Evolutionary conservation across 2,888 invertebrate species (phyloP).

Genomic region (Diarsia brunnea): DNA sequence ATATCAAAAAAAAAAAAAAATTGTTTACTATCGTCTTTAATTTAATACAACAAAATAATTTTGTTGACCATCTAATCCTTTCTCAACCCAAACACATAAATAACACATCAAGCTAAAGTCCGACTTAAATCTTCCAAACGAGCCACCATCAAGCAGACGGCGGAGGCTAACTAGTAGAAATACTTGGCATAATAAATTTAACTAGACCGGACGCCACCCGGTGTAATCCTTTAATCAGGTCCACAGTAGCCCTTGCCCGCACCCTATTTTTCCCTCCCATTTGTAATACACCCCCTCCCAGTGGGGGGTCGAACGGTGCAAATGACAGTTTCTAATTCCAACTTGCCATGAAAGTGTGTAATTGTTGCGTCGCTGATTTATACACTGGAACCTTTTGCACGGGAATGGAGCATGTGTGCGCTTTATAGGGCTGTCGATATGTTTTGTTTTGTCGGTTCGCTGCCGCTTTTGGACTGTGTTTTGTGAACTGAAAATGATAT

Average conservation of each 20-base stretch:
- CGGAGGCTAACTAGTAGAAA: constrained; percentile 86
- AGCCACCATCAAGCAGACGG: constrained; percentile 55
- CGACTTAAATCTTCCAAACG: constrained; percentile 65
- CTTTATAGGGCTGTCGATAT: constrained; percentile 69
- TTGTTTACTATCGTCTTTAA: too few species aligned
- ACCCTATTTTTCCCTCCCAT: constrained; percentile 89
- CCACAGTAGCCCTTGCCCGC: constrained; percentile 89
- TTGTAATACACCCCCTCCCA: constrained; percentile 72
- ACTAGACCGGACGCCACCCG: constrained; percentile 89
- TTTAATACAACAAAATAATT: neutral
- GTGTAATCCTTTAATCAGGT: constrained; percentile 91
- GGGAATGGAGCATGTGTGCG: constrained; percentile 82
- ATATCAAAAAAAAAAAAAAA: too few species aligned
- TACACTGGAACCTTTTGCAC: constrained; percentile 86
- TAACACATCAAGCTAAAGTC: constrained; percentile 56
- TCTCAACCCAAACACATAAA: constrained; percentile 40
- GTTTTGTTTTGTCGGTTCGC: constrained; percentile 37
- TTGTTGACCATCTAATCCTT: neutral
- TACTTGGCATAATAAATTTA: constrained; percentile 90
- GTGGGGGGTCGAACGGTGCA: constrained; percentile 87
- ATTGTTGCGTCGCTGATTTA: constrained; percentile 91
- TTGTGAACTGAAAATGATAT: constrained; percentile 32
- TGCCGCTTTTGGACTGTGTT: constrained; percentile 13
- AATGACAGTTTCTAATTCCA: constrained; percentile 92
- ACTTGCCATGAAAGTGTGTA: constrained; percentile 91